Evolutionary conservation across 1,140 invertebrate genomes (phyloP), one percentile per base, ranked within the genome.

Genomic region (Lasaia peninsularis): DNA sequence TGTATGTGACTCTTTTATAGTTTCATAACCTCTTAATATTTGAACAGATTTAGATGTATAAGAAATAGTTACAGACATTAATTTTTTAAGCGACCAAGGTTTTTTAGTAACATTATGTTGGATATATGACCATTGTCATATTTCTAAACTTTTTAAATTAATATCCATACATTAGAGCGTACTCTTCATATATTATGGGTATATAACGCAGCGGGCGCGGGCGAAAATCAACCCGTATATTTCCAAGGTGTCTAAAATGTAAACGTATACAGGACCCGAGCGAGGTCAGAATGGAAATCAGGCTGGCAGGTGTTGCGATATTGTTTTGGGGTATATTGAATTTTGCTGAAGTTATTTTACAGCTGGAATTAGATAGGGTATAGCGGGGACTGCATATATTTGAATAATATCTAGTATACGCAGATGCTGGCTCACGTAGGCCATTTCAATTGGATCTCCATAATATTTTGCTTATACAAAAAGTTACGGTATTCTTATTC

Each of bases 271-370:
- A 63, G 60, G 52, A 61, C 21, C 40, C 54, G 53, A 40, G 58
- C 65, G 55, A 48, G 61, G 57, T 59, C 56, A 52, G 62, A 64
- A 75, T 73, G 70, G 73, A 69, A 75, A 75, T 75, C 65, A 62
- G 58, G 60, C 64, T 34, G 58, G 32, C 65, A 75, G 73, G 73
- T 75, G 73, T 71, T 67, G 56, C 70, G 56, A 73, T 71, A 73
- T 73, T 75, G 70, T 73, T 75, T 75, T 62, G 67, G 62, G 59
- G 67, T 67, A 71, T 75, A 73, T 75, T 75, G 73, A 75, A 75
- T 73, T 75, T 71, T 60, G 68, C 63, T 54, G 58, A 63, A 71
- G 62, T 75, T 75, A 70, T 70, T 70, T 75, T 73, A 71, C 68
- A 71, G 64, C 54, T 56, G 58, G 69, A 68, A 75, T 75, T 67